Conservation (phyloP, 2,113 vertebrate genomes). For the Larimichthys crocea region DNA sequence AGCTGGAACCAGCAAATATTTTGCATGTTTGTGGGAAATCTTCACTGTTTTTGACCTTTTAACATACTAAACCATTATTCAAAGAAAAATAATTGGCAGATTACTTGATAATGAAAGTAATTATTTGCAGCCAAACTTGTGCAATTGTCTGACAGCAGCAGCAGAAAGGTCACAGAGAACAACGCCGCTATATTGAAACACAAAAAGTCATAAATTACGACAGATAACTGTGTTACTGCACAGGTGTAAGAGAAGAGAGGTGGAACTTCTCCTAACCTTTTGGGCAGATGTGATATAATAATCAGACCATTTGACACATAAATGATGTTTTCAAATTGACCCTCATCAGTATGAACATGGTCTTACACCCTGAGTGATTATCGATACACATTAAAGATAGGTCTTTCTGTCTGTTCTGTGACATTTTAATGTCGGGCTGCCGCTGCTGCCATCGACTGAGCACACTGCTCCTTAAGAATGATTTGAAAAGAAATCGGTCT, state of each 20-base stretch:
- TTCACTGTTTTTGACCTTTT: neutral
- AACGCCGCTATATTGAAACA: neutral
- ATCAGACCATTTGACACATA: neutral
- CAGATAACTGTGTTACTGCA: neutral
- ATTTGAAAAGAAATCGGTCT: constrained; percentile 57
- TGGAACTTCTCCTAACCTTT: too few relatives aligned
- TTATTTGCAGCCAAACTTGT: neutral
- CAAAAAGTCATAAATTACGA: neutral
- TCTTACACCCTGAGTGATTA: neutral
- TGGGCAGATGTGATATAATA: neutral
- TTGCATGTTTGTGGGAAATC: neutral
- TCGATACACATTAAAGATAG: neutral
- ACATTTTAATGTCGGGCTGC: constrained; percentile 17
- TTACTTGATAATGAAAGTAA: neutral
- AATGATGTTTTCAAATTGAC: neutral
- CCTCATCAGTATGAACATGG: neutral
- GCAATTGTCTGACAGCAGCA: neutral
- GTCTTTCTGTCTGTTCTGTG: neutral
- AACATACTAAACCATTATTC: neutral
- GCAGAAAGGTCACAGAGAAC: neutral
- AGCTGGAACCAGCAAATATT: neutral
- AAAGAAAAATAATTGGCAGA: neutral
- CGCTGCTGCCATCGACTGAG: constrained; percentile 4
- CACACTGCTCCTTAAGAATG: neutral
- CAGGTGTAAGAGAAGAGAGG: neutral